These are phyloP conservation scores for Tokudaia tokunoshimensis DNA, from an alignment of 2,797 vertebrate species.

Conservation along the genomic window DNA sequence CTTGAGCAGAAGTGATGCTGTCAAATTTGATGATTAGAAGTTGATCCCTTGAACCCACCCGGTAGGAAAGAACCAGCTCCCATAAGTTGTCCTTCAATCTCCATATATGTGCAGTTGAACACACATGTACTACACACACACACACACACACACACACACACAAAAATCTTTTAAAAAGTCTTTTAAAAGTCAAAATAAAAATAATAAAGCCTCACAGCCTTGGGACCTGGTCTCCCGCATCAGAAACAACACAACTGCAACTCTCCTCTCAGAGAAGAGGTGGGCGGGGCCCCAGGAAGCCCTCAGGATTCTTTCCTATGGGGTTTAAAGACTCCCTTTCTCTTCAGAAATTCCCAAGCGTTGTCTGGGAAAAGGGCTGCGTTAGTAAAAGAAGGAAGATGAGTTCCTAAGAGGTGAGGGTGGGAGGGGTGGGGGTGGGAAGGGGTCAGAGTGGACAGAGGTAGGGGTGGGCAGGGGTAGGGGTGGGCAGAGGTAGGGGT, in stretches of 20 bases:
- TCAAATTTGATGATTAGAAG: neutral
- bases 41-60: neutral
- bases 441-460: too few species aligned
- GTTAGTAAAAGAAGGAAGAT: neutral
- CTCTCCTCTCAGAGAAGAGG: neutral
- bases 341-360: neutral
- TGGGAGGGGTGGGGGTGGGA: too few species aligned
- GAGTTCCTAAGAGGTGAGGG: neutral
- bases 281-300: neutral
- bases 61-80: neutral
- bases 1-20: neutral
- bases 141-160: neutral
- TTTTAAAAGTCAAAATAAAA: neutral
- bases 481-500: too few species aligned
- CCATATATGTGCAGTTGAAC: too few species aligned
- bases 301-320: neutral
- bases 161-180: too few species aligned
- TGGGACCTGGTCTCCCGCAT: neutral
- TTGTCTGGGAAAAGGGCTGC: neutral
- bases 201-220: neutral
- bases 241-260: conserved; percentile 21
- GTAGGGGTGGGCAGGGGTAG: too few species aligned
- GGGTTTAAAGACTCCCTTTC: neutral
- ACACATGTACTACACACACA: neutral
- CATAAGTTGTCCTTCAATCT: neutral